phyloP scores from a whole-genome alignment of 2,888 invertebrate species.

The Amiota communis region DNA sequence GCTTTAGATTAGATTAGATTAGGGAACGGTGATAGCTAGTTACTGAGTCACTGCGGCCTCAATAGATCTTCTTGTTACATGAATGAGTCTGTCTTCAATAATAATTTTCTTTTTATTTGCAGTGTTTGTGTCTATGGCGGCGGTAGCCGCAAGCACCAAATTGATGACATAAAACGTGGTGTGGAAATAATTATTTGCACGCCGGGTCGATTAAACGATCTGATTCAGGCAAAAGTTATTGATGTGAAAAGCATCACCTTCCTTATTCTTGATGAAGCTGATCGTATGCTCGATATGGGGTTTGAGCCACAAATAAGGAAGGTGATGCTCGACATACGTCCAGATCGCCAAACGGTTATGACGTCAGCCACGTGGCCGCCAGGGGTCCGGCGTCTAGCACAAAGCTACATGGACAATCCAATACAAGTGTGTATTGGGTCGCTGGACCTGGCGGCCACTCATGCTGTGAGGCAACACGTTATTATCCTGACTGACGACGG shows the following conservation, averaged over 20 bases:
- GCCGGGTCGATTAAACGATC: constrained; percentile 93
- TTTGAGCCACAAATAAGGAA: constrained; percentile 92
- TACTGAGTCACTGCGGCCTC: too few species aligned
- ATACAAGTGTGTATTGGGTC: too few species aligned
- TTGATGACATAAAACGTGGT: constrained; percentile 81
- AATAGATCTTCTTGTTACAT: too few species aligned
- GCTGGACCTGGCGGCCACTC: too few species aligned
- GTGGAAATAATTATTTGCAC: constrained; percentile 97
- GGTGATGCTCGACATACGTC: constrained; percentile 84
- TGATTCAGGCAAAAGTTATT: constrained; percentile 83
- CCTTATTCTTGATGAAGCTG: constrained; percentile 93
- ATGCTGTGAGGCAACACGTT: too few species aligned
- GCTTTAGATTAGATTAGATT: background rate
- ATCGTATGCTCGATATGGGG: constrained; percentile 90
- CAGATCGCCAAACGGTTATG: constrained; percentile 96
- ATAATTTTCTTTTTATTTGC: too few species aligned
- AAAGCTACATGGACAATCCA: too few species aligned
- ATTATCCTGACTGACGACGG: too few species aligned
- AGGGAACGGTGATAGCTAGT: too few species aligned
- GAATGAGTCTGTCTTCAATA: too few species aligned
- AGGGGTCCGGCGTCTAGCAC: constrained; percentile 88
- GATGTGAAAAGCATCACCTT: constrained; percentile 87
- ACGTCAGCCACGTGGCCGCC: constrained; percentile 97
- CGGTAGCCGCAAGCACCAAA: constrained; percentile 85
- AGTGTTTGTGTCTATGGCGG: constrained; percentile 97